phyloP scores from a whole-genome alignment of 2,113 vertebrate genomes.

The Heliornis fulica region DNA sequence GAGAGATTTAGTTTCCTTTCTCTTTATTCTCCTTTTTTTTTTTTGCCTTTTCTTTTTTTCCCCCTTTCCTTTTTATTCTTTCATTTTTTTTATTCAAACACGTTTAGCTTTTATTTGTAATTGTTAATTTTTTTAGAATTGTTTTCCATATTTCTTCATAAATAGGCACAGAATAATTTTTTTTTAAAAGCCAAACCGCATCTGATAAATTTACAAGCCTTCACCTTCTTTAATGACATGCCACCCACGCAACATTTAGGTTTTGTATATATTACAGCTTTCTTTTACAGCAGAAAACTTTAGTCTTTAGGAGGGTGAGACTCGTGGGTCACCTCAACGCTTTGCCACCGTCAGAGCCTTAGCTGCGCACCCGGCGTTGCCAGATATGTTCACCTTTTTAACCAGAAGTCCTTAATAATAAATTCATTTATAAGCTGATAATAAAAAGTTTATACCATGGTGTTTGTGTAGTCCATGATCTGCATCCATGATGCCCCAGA shows the following conservation, averaged over 20 bases:
- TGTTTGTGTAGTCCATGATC: conserved; percentile 68
- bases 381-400: conserved; percentile 47
- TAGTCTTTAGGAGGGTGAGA: conserved; percentile 76
- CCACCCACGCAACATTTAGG: conserved; percentile 84
- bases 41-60: not conserved
- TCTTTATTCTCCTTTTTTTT: not conserved
- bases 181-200: conserved; percentile 82
- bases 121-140: conserved; percentile 46
- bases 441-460: conserved; percentile 78
- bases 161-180: conserved; percentile 91
- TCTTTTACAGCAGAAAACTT: conserved; percentile 83
- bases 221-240: conserved; percentile 85
- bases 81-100: conserved; percentile 51
- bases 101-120: conserved; percentile 26
- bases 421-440: conserved; percentile 72
- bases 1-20: conserved; percentile 35
- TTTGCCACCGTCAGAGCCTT: conserved; percentile 45
- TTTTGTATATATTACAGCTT: conserved; percentile 83
- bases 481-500: conserved; percentile 74
- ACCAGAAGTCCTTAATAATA: conserved; percentile 68
- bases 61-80: not conserved
- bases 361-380: conserved; percentile 57
- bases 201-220: conserved; percentile 92
- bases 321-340: conserved; percentile 70
- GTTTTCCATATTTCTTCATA: conserved; percentile 82